Evolutionary conservation across 2,113 vertebrate genomes (phyloP).

Genomic region (Phrynocephalus versicolor): DNA sequence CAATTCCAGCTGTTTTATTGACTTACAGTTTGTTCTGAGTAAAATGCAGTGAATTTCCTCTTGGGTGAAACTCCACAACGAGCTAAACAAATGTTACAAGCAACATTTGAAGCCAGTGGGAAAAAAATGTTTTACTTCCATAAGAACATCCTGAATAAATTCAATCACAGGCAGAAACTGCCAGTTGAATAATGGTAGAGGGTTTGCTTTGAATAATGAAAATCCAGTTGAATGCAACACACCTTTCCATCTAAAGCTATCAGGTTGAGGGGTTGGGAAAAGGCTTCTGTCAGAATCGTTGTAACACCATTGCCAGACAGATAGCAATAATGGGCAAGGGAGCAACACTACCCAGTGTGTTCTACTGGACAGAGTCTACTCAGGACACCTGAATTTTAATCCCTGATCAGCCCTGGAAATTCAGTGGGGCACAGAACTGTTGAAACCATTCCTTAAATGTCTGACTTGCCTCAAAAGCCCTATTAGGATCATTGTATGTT

Average conservation of each 20-base stretch:
- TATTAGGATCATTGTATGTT: too few relatives aligned
- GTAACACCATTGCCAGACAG: background rate
- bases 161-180: background rate
- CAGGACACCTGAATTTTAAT: too few relatives aligned
- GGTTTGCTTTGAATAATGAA: background rate
- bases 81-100: background rate
- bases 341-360: background rate
- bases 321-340: background rate
- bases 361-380: background rate
- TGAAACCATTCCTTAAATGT: too few relatives aligned
- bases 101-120: background rate
- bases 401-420: too few relatives aligned
- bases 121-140: background rate
- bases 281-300: background rate
- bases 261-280: background rate
- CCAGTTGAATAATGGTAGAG: background rate
- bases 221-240: background rate
- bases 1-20: background rate
- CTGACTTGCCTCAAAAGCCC: too few relatives aligned
- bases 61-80: background rate
- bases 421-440: too few relatives aligned
- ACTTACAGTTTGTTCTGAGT: background rate
- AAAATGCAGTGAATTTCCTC: background rate
- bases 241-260: background rate
- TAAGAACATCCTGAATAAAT: background rate